phyloP scores from a whole-genome alignment of 2,797 vertebrate genomes.

The Triplophysa bombifrons region DNA sequence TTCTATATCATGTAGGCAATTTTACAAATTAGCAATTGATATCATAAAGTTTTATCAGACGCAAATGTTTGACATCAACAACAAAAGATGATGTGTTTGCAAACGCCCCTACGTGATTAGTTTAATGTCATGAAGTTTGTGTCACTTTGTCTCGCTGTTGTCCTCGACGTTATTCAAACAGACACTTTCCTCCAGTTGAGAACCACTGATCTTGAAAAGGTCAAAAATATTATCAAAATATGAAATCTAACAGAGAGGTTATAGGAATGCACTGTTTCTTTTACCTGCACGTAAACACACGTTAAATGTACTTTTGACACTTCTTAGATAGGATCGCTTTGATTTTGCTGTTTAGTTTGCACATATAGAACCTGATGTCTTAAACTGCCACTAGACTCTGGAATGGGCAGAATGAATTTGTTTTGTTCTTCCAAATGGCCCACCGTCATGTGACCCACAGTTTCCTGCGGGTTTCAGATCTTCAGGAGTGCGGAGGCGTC shows the following conservation, averaged over 20 bases:
- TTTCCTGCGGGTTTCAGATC: neutral
- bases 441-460: neutral
- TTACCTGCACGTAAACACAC: slow-evolving; percentile 16
- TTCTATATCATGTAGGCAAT: no score
- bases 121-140: no score
- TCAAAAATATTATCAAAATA: neutral
- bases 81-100: no score
- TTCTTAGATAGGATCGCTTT: slow-evolving; percentile 6
- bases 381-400: slow-evolving; percentile 34
- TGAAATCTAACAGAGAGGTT: neutral
- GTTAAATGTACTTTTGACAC: slow-evolving; percentile 33
- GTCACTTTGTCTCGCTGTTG: no score
- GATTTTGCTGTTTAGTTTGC: slow-evolving; percentile 28
- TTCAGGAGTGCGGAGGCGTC: neutral
- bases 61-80: no score
- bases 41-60: no score
- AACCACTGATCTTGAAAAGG: no score
- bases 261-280: neutral
- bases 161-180: no score
- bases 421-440: slow-evolving; percentile 30
- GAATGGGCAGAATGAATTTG: slow-evolving; percentile 16
- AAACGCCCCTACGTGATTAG: no score
- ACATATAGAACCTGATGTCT: slow-evolving; percentile 46
- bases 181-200: no score
- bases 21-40: no score